Percentiles rank a stretch among this genome's conserved stretches.
phyloP scores from a whole-genome alignment of 1,140 invertebrate genomes.

The Epicauta chinensis region DNA sequence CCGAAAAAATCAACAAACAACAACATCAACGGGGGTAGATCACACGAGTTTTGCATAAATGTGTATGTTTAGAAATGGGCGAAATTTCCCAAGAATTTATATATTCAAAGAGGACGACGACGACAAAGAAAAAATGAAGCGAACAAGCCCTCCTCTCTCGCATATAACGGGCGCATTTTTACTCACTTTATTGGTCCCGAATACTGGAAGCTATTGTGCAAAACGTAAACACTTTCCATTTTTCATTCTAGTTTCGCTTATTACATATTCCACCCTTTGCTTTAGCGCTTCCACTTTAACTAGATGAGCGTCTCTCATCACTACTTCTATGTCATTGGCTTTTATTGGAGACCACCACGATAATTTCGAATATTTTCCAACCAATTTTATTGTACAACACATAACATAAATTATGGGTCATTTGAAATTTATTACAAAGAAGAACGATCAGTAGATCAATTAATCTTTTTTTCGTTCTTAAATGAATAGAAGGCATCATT shows the following conservation, averaged over 20 bases:
- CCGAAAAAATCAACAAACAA: constrained; percentile 25
- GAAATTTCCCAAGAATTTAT: no score
- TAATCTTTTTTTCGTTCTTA: no score
- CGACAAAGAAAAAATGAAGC: constrained; percentile 14
- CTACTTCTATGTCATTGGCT: constrained; percentile 7
- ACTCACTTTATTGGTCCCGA: constrained; percentile 12
- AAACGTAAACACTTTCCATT: constrained; percentile 21
- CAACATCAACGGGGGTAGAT: constrained; percentile 20
- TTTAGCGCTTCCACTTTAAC: neutral
- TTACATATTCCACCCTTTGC: no score
- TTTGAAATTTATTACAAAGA: no score
- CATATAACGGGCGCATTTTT: constrained; percentile 1
- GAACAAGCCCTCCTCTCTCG: constrained; percentile 14
- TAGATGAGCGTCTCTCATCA: constrained; percentile 10
- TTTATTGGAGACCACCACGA: constrained; percentile 10
- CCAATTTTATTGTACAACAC: no score
- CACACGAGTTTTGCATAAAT: constrained; percentile 20
- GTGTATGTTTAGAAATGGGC: constrained; percentile 13
- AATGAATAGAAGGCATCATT: no score
- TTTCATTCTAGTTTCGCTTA: constrained; percentile 15
- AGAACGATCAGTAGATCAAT: no score
- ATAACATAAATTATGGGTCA: no score
- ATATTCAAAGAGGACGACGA: no score
- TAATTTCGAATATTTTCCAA: no score
- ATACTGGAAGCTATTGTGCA: constrained; percentile 9